phyloP scores from a whole-genome alignment of 2,888 invertebrate genomes.

The Drosophila longiperda region DNA sequence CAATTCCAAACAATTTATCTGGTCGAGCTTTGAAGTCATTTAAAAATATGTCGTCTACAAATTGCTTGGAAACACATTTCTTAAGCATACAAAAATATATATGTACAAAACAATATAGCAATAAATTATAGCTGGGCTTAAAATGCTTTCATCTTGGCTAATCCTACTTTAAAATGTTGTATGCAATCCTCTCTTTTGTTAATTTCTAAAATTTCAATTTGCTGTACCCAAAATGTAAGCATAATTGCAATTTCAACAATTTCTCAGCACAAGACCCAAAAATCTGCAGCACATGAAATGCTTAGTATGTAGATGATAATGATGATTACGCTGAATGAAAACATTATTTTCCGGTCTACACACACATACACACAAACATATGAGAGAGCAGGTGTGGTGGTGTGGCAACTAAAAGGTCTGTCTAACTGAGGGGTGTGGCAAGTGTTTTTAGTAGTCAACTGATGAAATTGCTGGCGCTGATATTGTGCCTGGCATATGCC shows the following conservation, averaged over 20 bases:
- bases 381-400: constrained; percentile 17
- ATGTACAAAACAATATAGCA: neutral
- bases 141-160: constrained; percentile 12
- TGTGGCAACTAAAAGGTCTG: constrained; percentile 30
- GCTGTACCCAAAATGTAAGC: constrained; percentile 36
- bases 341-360: constrained; percentile 49
- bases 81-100: neutral
- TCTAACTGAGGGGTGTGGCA: constrained; percentile 21
- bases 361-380: neutral
- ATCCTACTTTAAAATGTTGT: constrained; percentile 9
- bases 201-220: constrained; percentile 58
- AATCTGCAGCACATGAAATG: constrained; percentile 26
- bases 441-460: constrained; percentile 40
- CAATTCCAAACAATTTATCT: neutral
- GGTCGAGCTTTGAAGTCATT: too few species aligned
- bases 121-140: constrained; percentile 21
- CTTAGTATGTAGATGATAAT: constrained; percentile 37
- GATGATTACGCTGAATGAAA: constrained; percentile 73
- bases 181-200: neutral
- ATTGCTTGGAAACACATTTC: neutral
- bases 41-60: neutral
- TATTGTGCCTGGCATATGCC: constrained; percentile 49
- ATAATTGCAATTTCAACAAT: constrained; percentile 65
- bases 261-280: constrained; percentile 13
- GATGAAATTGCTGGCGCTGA: constrained; percentile 42